Evolutionary conservation across 2,888 invertebrate species (phyloP).

Genomic region (Oxytorus armatus): DNA sequence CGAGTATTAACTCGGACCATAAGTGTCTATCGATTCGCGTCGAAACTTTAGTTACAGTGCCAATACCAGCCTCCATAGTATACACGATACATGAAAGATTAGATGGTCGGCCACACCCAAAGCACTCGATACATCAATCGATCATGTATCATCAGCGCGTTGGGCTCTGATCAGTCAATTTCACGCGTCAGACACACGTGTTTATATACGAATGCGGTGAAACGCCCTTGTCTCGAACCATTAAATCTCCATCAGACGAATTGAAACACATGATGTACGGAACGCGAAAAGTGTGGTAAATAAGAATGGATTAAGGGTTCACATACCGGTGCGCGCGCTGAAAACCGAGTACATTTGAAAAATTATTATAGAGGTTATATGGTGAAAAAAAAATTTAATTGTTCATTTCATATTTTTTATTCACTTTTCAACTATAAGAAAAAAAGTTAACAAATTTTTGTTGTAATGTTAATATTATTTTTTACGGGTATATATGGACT

Average conservation of each 20-base stretch:
- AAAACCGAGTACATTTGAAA: no score
- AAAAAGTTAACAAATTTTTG: no score
- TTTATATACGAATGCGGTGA: neutral
- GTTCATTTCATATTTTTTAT: no score
- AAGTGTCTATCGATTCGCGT: neutral
- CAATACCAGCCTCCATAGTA: neutral
- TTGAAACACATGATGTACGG: conserved; percentile 19
- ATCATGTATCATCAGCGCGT: conserved; percentile 48
- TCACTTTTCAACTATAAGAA: no score
- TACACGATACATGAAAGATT: conserved; percentile 13
- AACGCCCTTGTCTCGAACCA: conserved; percentile 30
- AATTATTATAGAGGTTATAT: no score
- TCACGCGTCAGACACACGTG: conserved; percentile 31
- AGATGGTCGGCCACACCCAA: conserved; percentile 48
- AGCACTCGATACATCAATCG: conserved; percentile 48
- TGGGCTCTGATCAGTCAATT: conserved; percentile 58
- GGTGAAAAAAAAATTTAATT: no score
- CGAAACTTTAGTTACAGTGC: neutral
- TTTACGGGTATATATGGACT: no score
- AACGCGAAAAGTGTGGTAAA: neutral
- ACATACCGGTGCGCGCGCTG: neutral
- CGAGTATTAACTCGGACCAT: neutral
- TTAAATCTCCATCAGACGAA: conserved; percentile 43
- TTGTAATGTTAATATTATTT: no score
- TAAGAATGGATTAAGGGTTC: neutral